Evolutionary conservation across 1,140 invertebrate genomes (phyloP).

Genomic region (Telenomus remus): DNA sequence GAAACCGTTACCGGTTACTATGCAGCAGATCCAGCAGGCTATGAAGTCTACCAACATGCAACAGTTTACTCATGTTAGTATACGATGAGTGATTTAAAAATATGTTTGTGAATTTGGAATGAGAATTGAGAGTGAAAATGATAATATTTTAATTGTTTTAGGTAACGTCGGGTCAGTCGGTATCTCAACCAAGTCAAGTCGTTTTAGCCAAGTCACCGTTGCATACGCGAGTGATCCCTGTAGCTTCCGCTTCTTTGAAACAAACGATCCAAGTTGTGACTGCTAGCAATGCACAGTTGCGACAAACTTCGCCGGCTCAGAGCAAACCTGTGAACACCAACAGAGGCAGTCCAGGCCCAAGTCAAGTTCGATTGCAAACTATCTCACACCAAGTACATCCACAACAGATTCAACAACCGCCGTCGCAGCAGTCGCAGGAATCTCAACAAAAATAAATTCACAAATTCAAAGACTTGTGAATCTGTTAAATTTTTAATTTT

Average conservation of each 20-base stretch:
- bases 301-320: slow-evolving; percentile 67
- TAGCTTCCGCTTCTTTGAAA: slow-evolving; percentile 72
- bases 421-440: slow-evolving; percentile 62
- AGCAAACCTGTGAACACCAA: slow-evolving; percentile 70
- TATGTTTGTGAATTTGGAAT: no score
- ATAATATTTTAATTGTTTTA: slow-evolving; percentile 32
- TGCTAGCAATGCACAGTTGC: slow-evolving; percentile 67
- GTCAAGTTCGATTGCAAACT: slow-evolving; percentile 72
- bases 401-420: slow-evolving; percentile 57
- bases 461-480: slow-evolving; percentile 6
- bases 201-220: slow-evolving; percentile 71
- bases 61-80: slow-evolving; percentile 75
- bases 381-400: slow-evolving; percentile 66
- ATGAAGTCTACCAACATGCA: slow-evolving; percentile 79
- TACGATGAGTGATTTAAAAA: no score
- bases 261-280: slow-evolving; percentile 78
- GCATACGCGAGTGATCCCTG: slow-evolving; percentile 75
- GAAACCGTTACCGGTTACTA: slow-evolving; percentile 81
- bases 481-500: slow-evolving; percentile 36
- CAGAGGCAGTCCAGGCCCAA: slow-evolving; percentile 69
- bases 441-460: slow-evolving; percentile 62
- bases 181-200: slow-evolving; percentile 69
- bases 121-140: no score
- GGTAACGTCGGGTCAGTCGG: slow-evolving; percentile 43
- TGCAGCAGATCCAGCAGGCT: slow-evolving; percentile 87